Evolutionary conservation across 30 jellyfish, hydroid and myxozoan species (phyloP).

Genomic region (Cassiopea xamachana): DNA sequence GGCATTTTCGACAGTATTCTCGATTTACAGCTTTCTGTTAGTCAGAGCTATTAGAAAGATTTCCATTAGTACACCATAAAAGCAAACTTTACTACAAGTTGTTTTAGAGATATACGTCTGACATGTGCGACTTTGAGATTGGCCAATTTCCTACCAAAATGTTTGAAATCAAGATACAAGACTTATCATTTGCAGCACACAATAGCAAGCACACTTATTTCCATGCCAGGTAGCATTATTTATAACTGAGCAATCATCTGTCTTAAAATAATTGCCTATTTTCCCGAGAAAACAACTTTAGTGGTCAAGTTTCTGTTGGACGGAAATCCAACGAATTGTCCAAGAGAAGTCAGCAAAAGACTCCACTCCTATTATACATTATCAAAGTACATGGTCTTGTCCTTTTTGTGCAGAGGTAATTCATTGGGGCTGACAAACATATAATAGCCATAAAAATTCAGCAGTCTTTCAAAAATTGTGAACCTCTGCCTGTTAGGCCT

Average conservation of each 20-base stretch:
- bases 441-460: neutral
- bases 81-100: neutral
- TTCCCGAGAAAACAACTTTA: constrained; percentile 9
- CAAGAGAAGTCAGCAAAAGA: neutral
- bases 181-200: constrained; percentile 3
- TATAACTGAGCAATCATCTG: neutral
- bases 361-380: neutral
- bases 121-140: neutral
- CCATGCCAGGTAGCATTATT: constrained; percentile 8
- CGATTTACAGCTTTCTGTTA: neutral
- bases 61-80: neutral
- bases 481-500: neutral
- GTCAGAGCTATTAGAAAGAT: neutral
- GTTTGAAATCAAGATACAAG: neutral
- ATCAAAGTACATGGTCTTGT: constrained; percentile 3
- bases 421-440: neutral
- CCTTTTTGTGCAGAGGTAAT: constrained; percentile 4
- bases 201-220: constrained; percentile 3
- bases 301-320: constrained; percentile 13
- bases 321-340: constrained; percentile 14
- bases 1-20: constrained; percentile 1
- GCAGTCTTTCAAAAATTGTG: neutral
- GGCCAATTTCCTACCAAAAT: neutral
- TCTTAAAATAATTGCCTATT: neutral
- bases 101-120: neutral